These are phyloP conservation scores for Emydura subglobosa DNA, from an alignment of 2,113 vertebrate species.

Conservation along the genomic window DNA sequence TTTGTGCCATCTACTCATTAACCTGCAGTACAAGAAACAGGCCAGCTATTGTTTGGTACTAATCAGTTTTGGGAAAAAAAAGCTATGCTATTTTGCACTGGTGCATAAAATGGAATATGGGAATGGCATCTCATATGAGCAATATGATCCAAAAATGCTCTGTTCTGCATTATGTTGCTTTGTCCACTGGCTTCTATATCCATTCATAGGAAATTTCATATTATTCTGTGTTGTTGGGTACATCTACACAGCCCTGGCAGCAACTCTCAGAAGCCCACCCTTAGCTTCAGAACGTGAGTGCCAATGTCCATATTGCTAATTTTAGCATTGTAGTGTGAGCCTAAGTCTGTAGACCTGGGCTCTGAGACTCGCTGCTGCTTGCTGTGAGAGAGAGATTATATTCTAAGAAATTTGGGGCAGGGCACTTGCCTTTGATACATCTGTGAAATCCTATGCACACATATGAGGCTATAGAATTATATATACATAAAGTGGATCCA, in stretches of 20 bases:
- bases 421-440: background rate
- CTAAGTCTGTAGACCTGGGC: no score
- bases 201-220: accelerated
- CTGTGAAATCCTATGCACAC: background rate
- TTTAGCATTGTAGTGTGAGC: no score
- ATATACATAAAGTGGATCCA: background rate
- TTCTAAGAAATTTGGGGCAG: background rate
- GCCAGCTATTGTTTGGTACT: background rate
- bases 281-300: no score
- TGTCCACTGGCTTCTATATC: background rate
- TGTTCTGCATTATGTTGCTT: background rate
- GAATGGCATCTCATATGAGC: background rate
- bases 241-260: no score
- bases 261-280: no score
- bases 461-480: background rate
- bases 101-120: background rate
- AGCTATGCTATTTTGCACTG: background rate
- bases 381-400: no score
- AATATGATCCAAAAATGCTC: background rate
- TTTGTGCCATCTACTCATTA: background rate
- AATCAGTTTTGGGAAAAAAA: background rate
- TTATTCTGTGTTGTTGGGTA: no score
- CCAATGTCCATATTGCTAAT: no score
- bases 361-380: no score
- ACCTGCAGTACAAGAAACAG: background rate